Evolutionary conservation across 2,113 vertebrate genomes (phyloP), one percentile per base, ranked within the genome.

Genomic region (Tapirus terrestris): DNA sequence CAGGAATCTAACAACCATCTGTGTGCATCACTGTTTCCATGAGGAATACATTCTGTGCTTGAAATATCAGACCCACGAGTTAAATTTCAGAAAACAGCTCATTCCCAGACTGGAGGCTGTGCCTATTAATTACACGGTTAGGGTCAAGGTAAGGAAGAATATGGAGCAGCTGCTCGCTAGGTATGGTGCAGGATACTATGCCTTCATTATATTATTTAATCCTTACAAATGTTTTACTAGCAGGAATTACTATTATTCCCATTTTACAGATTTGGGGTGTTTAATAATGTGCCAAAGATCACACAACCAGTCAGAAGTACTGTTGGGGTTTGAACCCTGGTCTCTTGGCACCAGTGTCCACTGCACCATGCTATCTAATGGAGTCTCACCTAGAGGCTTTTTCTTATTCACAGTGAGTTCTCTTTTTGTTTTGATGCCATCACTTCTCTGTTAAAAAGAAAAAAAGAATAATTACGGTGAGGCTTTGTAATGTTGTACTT

Each of bases 311-410:
- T 43, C 61, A 83, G 68, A 89, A 88, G 58, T 2, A 17, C 45
- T 8, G 1, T 33, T 72, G 43, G 51, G 6, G 3, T 70, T 16
- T 33, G 56, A 58, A 67, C 13, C 23, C 39, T 31, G 18, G n/a
- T 27, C 11, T 61, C 72, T 58, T 48, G n/a, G 76, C 23, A 53
- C 8, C 27, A 21, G 23, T 6, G 13, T 16, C 2, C 9, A 29
- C 27, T 4, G 2, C 0, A 29, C 31, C 39, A 58, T 20, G 1
- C 65, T 18, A 5, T 18, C 17, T 39, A 21, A 48, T 0, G 0
- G 11, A 56, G 13, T 65, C 97, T 98, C 72, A 98, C 98, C 98
- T 94, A 17, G 33, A 39, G 82, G 53, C 1, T 16, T 88, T 81
- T 36, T 14, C 63, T 31, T 36, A 70, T 56, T 58, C 94, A 81